Evolutionary conservation across 1,140 invertebrate genomes (phyloP), one percentile per base, ranked within the genome.

Genomic region (Lordiphosa collinella): DNA sequence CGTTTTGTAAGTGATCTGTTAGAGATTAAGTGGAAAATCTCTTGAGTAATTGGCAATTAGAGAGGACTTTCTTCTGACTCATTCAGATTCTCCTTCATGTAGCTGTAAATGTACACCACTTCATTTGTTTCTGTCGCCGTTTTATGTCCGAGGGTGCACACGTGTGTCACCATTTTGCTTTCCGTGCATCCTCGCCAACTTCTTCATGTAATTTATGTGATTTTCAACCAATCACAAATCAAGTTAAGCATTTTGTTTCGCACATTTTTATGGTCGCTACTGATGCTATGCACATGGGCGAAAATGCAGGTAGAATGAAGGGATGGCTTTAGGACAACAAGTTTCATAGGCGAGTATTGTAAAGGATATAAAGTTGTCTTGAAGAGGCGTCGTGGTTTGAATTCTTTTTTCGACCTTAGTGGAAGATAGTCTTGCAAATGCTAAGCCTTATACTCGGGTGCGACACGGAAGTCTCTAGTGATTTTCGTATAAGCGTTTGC

Each of bases 211-310:
- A 80, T 80, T 80, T 76, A 80, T 82, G 55, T 7, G 32, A 43
- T 44, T 44, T 56, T 29, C 54, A 34, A 9, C 44, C 37, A 36
- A 54, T 60, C 66, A 71, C 71, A 76, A 71, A 76, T 75, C 66
- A 82, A 67, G 38, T 44, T 60, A 43, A 69, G 65, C 51, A 66
- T 76, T 80, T 82, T 82, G 76, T 75, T 69, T 60, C 63, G 71
- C 67, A 80, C 71, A 71, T 69, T 82, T 78, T 80, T 68, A 82
- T 82, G 71, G 76, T 18, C 32, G 76, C 76, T 80, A 80, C 76
- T 61, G 76, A 76, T 80, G 78, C 41, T 44, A 44, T 29, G 25
- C 25, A 29, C 25, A n/a, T n/a, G n/a, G n/a, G n/a, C n/a, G n/a
- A n/a, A n/a, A n/a, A n/a, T n/a, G n/a, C n/a, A 22, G 18, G 18